Base-by-base conservation (phyloP, 1,140 invertebrate genomes). In the Achatina immaculata region DNA sequence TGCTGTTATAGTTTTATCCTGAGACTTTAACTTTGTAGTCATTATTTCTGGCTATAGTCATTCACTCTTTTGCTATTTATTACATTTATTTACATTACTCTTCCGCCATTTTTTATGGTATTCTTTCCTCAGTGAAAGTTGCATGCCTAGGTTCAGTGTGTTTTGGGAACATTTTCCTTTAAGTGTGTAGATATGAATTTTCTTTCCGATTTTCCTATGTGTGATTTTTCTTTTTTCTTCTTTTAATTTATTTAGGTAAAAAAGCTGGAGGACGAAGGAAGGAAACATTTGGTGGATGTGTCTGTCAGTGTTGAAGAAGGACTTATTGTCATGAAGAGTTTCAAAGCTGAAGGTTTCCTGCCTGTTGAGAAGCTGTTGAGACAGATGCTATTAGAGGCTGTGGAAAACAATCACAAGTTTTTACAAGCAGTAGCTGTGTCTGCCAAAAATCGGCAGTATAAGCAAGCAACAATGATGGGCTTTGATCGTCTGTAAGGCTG, bases 401-500 rank as follows among this genome's bases (percentile, higher is more conserved):
- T 69, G 42, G 68, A 69, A 42, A 38, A 69, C 2, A 2, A 69
- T 69, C 68, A 69, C 24, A 69, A 69, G 42, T 43, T 21, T 40
- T 24, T 69, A 40, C 68, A 42, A 6, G 19, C 6, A 42, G 36
- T 9, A 24, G 42, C 42, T 40, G 2, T 0, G 2, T 40, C 68
- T 42, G 68, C 68, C 21, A 69, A 40, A 69, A 7, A 42, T 7
- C 42, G 68, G 68, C 68, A 69, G 21, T 69, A 7, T 69, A 31
- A 69, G 36, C 36, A 42, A 9, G 68, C 16, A 42, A 40, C 38
- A 43, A 40, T 34, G 68, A 69, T 2, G n/a, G 68, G 42, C 68
- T 69, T 69, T 69, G 68, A 69, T n/a, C 68, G 36, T 2, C 0
- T 69, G 68, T 69, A 69, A 69, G 68, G n/a, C n/a, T n/a, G n/a